Evolutionary conservation across 2,888 invertebrate species (phyloP).

Genomic region (Diarsia brunnea): DNA sequence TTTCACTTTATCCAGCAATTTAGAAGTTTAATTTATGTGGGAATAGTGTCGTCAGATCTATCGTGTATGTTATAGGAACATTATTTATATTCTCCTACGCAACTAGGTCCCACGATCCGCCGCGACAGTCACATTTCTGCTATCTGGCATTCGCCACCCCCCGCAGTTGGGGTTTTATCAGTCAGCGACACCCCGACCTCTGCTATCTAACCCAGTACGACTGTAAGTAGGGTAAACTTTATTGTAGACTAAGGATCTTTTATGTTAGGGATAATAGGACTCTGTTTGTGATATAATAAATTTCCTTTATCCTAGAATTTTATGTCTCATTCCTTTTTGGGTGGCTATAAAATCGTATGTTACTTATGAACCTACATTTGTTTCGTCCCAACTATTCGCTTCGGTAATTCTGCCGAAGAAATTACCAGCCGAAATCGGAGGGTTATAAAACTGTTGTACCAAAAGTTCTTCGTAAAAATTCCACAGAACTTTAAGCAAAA

Average conservation of each 20-base stretch:
- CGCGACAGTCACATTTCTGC: conserved; percentile 40
- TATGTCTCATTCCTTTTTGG: conserved; percentile 42
- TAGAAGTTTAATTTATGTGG: conserved; percentile 5
- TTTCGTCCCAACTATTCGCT: conserved; percentile 23
- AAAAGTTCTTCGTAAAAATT: conserved; percentile 15
- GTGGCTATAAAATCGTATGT: conserved; percentile 39
- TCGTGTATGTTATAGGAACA: not conserved
- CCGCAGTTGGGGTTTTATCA: conserved; percentile 67
- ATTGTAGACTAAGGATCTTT: conserved; percentile 48
- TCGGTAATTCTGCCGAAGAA: conserved; percentile 3
- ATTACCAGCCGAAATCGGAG: conserved; percentile 4
- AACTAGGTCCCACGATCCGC: conserved; percentile 47
- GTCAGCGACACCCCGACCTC: conserved; percentile 71
- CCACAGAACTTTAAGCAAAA: conserved; percentile 8
- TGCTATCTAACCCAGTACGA: conserved; percentile 66
- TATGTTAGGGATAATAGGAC: conserved; percentile 30
- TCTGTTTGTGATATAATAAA: conserved; percentile 47
- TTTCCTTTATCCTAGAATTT: conserved; percentile 42
- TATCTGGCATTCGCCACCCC: conserved; percentile 52
- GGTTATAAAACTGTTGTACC: conserved; percentile 10
- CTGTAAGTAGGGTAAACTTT: conserved; percentile 57
- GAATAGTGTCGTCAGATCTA: conserved; percentile 30
- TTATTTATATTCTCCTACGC: conserved; percentile 27
- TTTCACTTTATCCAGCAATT: conserved; percentile 31
- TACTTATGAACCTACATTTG: conserved; percentile 48